A percentile compares a stretch with the other conserved stretches of the same genome.
Conservation (phyloP, 2,888 invertebrate species). For the Napeogenes sylphis region DNA sequence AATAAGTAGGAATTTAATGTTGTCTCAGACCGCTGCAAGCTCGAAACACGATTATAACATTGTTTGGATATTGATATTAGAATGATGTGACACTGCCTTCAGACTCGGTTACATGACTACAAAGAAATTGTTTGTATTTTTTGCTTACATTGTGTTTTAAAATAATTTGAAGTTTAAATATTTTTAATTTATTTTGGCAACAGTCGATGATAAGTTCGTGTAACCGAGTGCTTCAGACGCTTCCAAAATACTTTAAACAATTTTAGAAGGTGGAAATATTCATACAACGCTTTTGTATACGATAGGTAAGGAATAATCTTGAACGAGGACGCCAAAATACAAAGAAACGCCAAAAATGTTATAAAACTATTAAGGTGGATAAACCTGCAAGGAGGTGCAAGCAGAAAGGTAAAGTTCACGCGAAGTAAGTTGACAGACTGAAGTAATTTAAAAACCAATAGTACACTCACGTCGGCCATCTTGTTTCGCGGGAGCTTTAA, state of each 20-base stretch:
- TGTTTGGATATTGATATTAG: neutral
- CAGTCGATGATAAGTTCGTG: neutral
- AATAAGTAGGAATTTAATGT: conserved; percentile 17
- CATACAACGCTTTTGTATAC: conserved; percentile 36
- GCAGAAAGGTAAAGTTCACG: conserved; percentile 3
- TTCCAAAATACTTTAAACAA: neutral
- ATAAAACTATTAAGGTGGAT: neutral
- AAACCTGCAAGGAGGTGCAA: neutral
- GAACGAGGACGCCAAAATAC: conserved; percentile 8
- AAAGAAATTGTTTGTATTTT: neutral
- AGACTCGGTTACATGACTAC: conserved; percentile 16
- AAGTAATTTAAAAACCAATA: neutral
- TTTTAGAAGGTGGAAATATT: conserved; percentile 8
- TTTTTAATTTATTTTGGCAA: too few relatives aligned
- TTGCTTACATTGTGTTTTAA: too few relatives aligned
- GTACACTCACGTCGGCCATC: neutral
- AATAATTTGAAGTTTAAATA: too few relatives aligned
- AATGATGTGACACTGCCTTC: conserved; percentile 18
- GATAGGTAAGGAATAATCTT: conserved; percentile 29
- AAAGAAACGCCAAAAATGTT: conserved; percentile 9
- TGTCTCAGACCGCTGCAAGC: conserved; percentile 40
- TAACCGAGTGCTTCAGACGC: conserved; percentile 6
- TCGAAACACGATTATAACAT: conserved; percentile 23
- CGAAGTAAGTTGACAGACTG: neutral
- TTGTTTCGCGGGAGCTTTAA: neutral